Conservation (phyloP, 2,113 vertebrate genomes). For the Psettodes erumei region DNA sequence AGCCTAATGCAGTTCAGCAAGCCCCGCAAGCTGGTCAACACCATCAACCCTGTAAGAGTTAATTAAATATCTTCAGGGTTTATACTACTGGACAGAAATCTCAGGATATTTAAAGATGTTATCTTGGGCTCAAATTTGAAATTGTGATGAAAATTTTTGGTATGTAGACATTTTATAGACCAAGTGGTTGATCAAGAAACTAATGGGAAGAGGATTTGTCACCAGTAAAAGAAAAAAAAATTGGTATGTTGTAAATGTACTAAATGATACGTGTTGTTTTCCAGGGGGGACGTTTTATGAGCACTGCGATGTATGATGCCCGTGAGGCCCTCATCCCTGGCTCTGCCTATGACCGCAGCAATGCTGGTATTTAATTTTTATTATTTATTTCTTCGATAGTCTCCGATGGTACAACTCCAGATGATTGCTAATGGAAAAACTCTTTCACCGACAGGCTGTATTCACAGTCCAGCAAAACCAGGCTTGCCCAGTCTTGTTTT, state of each 20-base stretch:
- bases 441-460: not conserved
- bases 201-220: not conserved
- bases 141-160: not conserved
- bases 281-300: conserved; percentile 98
- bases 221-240: no score
- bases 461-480: not conserved
- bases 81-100: not conserved
- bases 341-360: conserved; percentile 96
- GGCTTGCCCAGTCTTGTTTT: not conserved
- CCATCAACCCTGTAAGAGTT: conserved; percentile 94
- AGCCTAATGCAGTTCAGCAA: conserved; percentile 99
- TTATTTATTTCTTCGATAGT: not conserved
- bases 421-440: not conserved
- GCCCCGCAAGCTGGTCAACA: conserved; percentile 97
- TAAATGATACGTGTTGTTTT: conserved; percentile 22
- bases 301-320: conserved; percentile 98
- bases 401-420: not conserved
- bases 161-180: not conserved
- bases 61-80: not conserved
- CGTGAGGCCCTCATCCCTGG: conserved; percentile 97
- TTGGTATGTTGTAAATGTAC: not conserved
- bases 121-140: not conserved
- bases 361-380: conserved; percentile 62
- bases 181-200: not conserved
- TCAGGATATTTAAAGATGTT: not conserved